Evolutionary conservation across 2,797 vertebrate species (phyloP), one percentile per base, ranked within the genome.

Genomic region (Anguilla anguilla): DNA sequence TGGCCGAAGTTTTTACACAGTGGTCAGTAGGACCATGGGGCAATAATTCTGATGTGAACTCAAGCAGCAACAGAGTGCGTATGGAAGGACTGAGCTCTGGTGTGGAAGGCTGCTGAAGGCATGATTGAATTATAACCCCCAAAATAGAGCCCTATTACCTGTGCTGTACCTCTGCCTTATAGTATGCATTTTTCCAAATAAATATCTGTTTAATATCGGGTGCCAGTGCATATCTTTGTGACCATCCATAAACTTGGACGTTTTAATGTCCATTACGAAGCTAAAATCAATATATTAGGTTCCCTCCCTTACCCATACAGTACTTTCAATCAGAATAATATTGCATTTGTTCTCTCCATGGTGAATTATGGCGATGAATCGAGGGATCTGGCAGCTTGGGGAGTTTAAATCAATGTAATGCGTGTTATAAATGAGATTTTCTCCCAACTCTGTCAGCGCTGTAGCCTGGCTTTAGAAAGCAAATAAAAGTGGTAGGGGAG

Each of bases 391-490:
- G 53, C 79, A 51, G 79, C 69, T 57, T 51, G 17, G 85, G 74
- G 57, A 61, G 64, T 86, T 89, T 77, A 89, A 82, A 91, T 91
- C 72, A 69, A 86, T 87, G 39, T n/a, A 72, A 88, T 88, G 82
- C 64, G 39, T 84, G 51, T 87, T 88, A 85, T 84, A 87, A 79
- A 88, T 83, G 86, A 83, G 86, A 86, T 89, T 72, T 46, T 82
- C 49, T 53, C 9, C 72, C 67, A 22, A 3, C 49, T 6, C 57
- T 46, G 35, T 17, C 25, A 39, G 55, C 39, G 0, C 35, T 0
- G 11, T 59, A 25, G 77, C 19, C 19, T 49, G 77, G 46, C 43
- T 49, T 81, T 81, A 81, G 83, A 61, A 84, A 84, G 13, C 83
- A 59, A 59, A 57, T 84, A n/a, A 59, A 84, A 13, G 25, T 57